A percentile compares a stretch with the other conserved stretches of the same genome.
phyloP scores from a whole-genome alignment of 2,797 vertebrate species.

The Tenualosa ilisha region DNA sequence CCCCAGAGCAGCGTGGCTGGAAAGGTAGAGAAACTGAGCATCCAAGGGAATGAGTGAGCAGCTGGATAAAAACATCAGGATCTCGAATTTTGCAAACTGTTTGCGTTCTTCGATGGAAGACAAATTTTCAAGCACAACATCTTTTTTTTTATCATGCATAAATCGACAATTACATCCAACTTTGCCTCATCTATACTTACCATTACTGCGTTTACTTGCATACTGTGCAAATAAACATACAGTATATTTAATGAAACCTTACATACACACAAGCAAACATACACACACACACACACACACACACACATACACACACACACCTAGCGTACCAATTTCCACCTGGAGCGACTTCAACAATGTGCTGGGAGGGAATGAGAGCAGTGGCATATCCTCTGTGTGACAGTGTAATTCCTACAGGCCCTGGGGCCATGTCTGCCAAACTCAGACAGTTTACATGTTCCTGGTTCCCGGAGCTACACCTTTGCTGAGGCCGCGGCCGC shows the following conservation, averaged over 20 bases:
- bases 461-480: conserved; percentile 74
- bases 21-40: background rate
- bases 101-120: background rate
- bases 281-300: conserved; percentile 46
- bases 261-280: background rate
- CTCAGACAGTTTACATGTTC: conserved; percentile 93
- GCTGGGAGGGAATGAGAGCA: conserved; percentile 88
- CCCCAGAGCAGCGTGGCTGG: background rate
- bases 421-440: conserved; percentile 92
- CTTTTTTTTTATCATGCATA: too few species aligned
- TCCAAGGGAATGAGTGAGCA: background rate
- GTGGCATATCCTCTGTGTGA: conserved; percentile 89
- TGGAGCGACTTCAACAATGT: conserved; percentile 94
- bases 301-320: conserved; percentile 56
- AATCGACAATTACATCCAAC: too few species aligned
- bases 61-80: background rate
- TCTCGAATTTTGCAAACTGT: background rate
- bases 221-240: too few species aligned
- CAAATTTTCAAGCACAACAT: too few species aligned
- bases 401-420: conserved; percentile 95
- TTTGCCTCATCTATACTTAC: too few species aligned
- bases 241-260: too few species aligned
- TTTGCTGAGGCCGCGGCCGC: conserved; percentile 66
- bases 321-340: conserved; percentile 78
- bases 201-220: too few species aligned